These are phyloP conservation scores for Pelodiscus sinensis DNA, from an alignment of 2,113 vertebrate species.

Conservation along the genomic window DNA sequence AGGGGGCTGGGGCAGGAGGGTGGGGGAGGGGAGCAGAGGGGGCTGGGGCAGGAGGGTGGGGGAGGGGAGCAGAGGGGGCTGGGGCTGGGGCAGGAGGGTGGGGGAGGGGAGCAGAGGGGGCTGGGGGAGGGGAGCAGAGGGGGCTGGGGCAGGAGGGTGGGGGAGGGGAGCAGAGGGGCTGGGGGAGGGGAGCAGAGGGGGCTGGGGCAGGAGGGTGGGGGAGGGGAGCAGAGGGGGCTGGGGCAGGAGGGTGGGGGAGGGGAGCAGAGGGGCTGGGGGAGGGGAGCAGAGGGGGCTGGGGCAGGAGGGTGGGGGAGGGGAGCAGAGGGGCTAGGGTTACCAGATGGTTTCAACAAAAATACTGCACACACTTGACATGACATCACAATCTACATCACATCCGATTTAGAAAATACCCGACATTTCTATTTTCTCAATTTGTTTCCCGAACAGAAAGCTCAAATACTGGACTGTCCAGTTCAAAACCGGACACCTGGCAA, in stretches of 20 bases:
- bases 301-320: no score
- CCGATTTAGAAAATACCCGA: no score
- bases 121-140: neutral
- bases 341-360: no score
- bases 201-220: neutral
- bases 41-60: neutral
- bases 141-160: neutral
- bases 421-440: no score
- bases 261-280: neutral
- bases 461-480: no score
- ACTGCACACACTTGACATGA: no score
- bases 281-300: no score
- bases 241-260: neutral
- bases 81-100: neutral
- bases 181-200: neutral
- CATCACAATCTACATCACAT: no score
- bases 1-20: neutral
- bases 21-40: neutral
- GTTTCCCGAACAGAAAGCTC: no score
- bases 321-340: no score
- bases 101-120: no score
- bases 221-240: neutral
- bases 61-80: neutral
- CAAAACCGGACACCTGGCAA: no score
- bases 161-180: neutral